phyloP scores from a whole-genome alignment of 1,140 invertebrate species.

The Ceratina calcarata region DNA sequence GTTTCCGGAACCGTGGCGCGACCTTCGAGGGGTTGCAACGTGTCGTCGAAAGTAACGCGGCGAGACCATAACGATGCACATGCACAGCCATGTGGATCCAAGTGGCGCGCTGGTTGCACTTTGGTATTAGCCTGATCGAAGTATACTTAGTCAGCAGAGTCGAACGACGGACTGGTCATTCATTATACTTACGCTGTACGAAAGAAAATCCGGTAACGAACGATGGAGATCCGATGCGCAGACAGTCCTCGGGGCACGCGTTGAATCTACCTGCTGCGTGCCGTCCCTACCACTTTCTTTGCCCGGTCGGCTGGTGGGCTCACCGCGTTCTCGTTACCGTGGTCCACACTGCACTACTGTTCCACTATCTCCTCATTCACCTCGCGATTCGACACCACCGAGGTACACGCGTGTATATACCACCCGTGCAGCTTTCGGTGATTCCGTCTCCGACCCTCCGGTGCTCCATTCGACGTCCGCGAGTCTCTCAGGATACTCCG shows the following conservation, averaged over 20 bases:
- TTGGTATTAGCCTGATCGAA: background rate
- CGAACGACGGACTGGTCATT: slow-evolving; percentile 19
- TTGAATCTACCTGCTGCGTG: slow-evolving; percentile 18
- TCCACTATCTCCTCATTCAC: slow-evolving; percentile 67
- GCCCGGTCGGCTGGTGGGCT: slow-evolving; percentile 15
- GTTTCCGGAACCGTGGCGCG: no score
- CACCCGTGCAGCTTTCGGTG: slow-evolving; percentile 15
- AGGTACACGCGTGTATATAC: slow-evolving; percentile 33
- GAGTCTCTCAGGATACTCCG: background rate
- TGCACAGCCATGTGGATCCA: no score
- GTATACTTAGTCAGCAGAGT: slow-evolving; percentile 11
- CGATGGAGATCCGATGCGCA: slow-evolving; percentile 3
- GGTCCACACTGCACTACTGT: slow-evolving; percentile 71
- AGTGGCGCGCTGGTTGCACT: no score
- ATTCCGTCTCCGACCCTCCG: background rate
- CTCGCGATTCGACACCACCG: slow-evolving; percentile 56
- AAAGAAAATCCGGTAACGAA: slow-evolving; percentile 46
- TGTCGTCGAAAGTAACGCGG: no score
- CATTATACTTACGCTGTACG: slow-evolving; percentile 36
- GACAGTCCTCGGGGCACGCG: slow-evolving; percentile 21
- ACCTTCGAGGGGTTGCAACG: no score
- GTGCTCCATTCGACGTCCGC: background rate
- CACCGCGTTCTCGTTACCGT: slow-evolving; percentile 59
- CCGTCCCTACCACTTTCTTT: slow-evolving; percentile 47
- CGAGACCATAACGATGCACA: no score